Conservation (phyloP, 64 coral and sea anemone species). For the Porites lutea region DNA sequence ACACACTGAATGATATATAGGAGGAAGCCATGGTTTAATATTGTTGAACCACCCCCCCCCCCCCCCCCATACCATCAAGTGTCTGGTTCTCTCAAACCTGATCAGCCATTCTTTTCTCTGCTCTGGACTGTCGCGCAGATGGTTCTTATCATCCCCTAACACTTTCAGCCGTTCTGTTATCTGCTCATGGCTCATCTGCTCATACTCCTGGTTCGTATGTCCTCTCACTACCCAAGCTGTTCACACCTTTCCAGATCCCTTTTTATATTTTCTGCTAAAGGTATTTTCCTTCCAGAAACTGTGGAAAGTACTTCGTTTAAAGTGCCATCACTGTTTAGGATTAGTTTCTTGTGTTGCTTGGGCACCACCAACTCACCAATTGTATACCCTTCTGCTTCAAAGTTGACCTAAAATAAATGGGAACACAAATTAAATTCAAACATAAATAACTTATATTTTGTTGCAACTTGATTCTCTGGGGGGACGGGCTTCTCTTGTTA, state of each 20-base stretch:
- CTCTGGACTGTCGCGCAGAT: not conserved
- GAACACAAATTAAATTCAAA: not conserved
- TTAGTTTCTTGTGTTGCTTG: slow-evolving; percentile 38
- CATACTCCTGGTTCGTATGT: slow-evolving; percentile 52
- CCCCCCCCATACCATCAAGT: slow-evolving; percentile 47
- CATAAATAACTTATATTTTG: not conserved
- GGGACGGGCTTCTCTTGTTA: not conserved
- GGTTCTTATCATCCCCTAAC: not conserved
- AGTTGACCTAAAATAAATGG: slow-evolving; percentile 10
- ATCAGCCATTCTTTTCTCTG: slow-evolving; percentile 23
- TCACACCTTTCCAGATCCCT: slow-evolving; percentile 5
- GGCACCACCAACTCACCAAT: slow-evolving; percentile 58
- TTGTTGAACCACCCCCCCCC: slow-evolving; percentile 54
- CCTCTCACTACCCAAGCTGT: slow-evolving; percentile 40
- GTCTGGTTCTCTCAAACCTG: slow-evolving; percentile 56
- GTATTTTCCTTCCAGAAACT: slow-evolving; percentile 73
- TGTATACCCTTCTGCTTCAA: slow-evolving; percentile 25
- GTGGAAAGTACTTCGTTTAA: slow-evolving; percentile 39
- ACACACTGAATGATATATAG: slow-evolving; percentile 57
- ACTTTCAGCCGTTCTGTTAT: slow-evolving; percentile 28
- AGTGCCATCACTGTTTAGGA: slow-evolving; percentile 33
- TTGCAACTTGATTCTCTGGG: not conserved
- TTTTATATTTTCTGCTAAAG: slow-evolving; percentile 38
- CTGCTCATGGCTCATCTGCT: slow-evolving; percentile 11
- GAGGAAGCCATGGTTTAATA: slow-evolving; percentile 65